Conservation (phyloP, 2,113 vertebrate species). For the Oncorhynchus nerka region DNA sequence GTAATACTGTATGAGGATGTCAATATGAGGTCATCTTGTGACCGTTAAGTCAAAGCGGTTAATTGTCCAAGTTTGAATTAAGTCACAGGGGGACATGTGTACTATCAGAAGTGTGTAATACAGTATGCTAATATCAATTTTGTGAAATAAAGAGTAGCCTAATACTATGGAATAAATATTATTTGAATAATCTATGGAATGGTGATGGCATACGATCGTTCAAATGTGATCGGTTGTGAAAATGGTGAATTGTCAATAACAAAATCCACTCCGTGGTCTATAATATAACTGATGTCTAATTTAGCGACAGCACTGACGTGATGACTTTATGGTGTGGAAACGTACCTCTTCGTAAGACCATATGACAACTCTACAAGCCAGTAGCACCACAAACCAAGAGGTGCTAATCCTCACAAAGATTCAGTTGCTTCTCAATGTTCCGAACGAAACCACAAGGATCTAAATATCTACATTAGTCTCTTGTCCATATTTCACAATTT, state of each 20-base stretch:
- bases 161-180: background rate
- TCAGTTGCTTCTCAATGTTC: conserved; percentile 38
- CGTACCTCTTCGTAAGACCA: conserved; percentile 43
- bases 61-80: too few relatives aligned
- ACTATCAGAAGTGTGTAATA: too few relatives aligned
- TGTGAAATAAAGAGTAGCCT: too few relatives aligned
- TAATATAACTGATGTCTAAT: background rate
- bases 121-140: background rate
- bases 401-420: conserved; percentile 64
- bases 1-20: background rate
- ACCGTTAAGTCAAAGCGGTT: too few relatives aligned
- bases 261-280: background rate
- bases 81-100: too few relatives aligned
- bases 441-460: background rate
- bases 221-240: too few relatives aligned
- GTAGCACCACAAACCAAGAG: conserved; percentile 16
- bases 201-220: too few relatives aligned
- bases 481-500: background rate
- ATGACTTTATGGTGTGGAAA: conserved; percentile 65
- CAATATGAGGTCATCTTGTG: too few relatives aligned
- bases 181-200: too few relatives aligned
- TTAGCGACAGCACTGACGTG: conserved; percentile 32
- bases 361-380: conserved; percentile 38
- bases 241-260: too few relatives aligned
- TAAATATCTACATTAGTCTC: background rate